Evolutionary conservation across 2,888 invertebrate species (phyloP).

Genomic region (Mesorhabditis spiculigera): DNA sequence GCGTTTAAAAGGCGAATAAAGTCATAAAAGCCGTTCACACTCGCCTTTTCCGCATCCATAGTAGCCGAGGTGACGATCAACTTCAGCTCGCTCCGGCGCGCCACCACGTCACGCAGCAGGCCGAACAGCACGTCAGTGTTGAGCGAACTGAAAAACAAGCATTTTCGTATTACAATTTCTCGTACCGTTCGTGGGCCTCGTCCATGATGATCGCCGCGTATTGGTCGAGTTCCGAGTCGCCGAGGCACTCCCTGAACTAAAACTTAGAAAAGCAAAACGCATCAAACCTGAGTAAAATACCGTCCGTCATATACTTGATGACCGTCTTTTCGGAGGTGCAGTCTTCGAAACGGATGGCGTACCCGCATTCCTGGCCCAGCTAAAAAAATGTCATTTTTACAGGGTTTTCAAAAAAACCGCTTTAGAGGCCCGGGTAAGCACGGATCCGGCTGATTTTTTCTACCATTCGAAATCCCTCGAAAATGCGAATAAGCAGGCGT

Average conservation of each 20-base stretch:
- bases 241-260: constrained; percentile 84
- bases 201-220: constrained; percentile 99
- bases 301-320: constrained; percentile 92
- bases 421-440: not conserved
- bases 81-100: constrained; percentile 77
- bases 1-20: no score
- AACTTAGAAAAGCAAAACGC: constrained; percentile 67
- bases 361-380: constrained; percentile 70
- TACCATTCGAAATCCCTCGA: not conserved
- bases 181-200: constrained; percentile 87
- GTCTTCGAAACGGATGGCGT: constrained; percentile 98
- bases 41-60: constrained; percentile 87
- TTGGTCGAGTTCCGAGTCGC: constrained; percentile 91
- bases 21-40: no score
- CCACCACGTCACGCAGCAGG: constrained; percentile 69
- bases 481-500: not conserved
- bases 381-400: no score
- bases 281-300: constrained; percentile 76
- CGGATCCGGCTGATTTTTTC: not conserved
- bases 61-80: constrained; percentile 98
- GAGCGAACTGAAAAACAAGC: constrained; percentile 67
- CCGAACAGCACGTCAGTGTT: constrained; percentile 98
- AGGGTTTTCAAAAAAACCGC: not conserved
- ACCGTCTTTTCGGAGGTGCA: constrained; percentile 72
- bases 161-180: not conserved